phyloP scores from a whole-genome alignment of 1,140 invertebrate genomes.

The Papilio dardanus region DNA sequence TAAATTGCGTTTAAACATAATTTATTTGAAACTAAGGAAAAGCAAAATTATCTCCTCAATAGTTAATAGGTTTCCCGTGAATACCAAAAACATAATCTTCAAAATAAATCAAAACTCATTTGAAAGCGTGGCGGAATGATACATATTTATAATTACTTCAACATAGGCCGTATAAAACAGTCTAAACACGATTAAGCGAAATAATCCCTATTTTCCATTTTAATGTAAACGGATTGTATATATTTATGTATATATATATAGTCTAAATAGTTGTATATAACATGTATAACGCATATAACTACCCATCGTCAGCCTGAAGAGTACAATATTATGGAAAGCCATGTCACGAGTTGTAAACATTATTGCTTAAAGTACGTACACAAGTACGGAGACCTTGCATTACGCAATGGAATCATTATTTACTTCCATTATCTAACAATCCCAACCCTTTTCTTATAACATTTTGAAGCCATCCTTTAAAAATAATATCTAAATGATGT shows the following conservation, averaged over 20 bases:
- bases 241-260: constrained; percentile 33
- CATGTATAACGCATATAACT: constrained; percentile 35
- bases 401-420: not conserved
- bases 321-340: constrained; percentile 33
- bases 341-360: constrained; percentile 26
- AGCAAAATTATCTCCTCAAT: constrained; percentile 6
- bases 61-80: not conserved
- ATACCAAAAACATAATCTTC: not conserved
- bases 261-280: constrained; percentile 35
- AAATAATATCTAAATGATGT: constrained; percentile 1
- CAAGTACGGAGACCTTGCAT: not conserved
- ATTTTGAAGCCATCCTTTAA: not conserved
- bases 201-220: constrained; percentile 28
- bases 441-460: constrained; percentile 1
- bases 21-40: constrained; percentile 18
- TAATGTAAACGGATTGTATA: constrained; percentile 18
- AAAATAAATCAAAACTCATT: not conserved
- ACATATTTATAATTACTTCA: constrained; percentile 13
- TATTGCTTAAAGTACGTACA: constrained; percentile 33
- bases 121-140: constrained; percentile 14
- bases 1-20: constrained; percentile 25
- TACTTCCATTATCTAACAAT: not conserved
- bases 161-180: constrained; percentile 33
- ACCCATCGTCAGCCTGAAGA: constrained; percentile 25
- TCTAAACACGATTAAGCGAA: constrained; percentile 22